Conservation (phyloP, 2,888 invertebrate species). For the Coenonympha arcania region DNA sequence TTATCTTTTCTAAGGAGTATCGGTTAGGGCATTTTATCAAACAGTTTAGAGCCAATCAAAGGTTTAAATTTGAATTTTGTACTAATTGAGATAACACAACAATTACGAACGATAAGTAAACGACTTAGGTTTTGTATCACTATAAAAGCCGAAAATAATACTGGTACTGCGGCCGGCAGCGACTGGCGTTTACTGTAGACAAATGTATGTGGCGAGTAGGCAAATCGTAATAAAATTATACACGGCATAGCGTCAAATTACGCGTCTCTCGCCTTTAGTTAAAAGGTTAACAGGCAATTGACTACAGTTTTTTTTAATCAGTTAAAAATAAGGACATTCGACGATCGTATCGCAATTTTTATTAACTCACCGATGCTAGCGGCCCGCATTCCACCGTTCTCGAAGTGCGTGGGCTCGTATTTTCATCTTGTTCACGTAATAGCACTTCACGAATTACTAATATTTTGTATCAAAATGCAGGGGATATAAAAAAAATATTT, state of each 20-base stretch:
- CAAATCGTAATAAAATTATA: conserved; percentile 73
- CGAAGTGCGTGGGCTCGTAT: conserved; percentile 70
- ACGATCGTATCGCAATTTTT: conserved; percentile 40
- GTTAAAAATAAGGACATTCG: conserved; percentile 70
- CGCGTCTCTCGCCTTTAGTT: conserved; percentile 73
- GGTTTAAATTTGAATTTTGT: conserved; percentile 64
- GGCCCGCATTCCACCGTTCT: conserved; percentile 69
- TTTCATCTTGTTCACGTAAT: conserved; percentile 75
- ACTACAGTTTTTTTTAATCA: conserved; percentile 73
- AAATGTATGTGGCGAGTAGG: conserved; percentile 61
- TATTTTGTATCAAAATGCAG: conserved; percentile 74
- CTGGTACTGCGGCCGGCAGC: no score
- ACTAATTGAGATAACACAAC: conserved; percentile 64
- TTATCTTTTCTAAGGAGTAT: conserved; percentile 31
- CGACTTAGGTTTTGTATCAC: conserved; percentile 44
- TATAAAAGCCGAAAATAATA: conserved; percentile 45
- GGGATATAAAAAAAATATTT: conserved; percentile 71
- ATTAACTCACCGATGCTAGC: conserved; percentile 67
- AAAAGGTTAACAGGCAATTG: conserved; percentile 76
- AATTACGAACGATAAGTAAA: conserved; percentile 60
- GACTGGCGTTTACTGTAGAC: conserved; percentile 33
- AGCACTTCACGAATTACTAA: conserved; percentile 71
- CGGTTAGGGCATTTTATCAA: conserved; percentile 48
- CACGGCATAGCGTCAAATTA: conserved; percentile 72
- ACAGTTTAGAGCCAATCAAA: conserved; percentile 65